phyloP scores from a whole-genome alignment of 2,888 invertebrate genomes.

The Pristionchus mayeri region DNA sequence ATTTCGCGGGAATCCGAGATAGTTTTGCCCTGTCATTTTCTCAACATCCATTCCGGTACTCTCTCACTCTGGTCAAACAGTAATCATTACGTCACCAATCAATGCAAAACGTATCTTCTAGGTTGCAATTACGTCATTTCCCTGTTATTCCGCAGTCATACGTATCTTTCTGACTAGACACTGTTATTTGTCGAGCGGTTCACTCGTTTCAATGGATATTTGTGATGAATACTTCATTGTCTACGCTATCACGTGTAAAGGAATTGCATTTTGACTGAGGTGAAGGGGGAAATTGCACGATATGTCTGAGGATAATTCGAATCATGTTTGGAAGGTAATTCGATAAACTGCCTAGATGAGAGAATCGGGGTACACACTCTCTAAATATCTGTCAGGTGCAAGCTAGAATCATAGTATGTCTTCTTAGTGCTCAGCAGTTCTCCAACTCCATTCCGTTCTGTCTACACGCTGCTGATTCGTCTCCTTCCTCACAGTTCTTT shows the following conservation, averaged over 20 bases:
- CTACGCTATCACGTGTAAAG: not conserved
- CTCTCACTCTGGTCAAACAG: not conserved
- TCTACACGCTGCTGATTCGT: not conserved
- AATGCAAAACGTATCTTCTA: not conserved
- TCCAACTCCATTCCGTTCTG: constrained; percentile 27
- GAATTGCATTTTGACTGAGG: not conserved
- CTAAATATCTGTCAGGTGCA: no score
- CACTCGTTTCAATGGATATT: not conserved
- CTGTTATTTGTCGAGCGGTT: not conserved
- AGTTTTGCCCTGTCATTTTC: not conserved
- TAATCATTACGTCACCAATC: not conserved
- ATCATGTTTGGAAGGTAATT: no score
- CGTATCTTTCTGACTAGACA: not conserved
- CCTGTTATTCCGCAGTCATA: not conserved
- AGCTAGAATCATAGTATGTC: no score
- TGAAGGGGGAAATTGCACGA: not conserved
- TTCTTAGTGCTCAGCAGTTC: constrained; percentile 34
- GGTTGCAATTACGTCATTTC: not conserved
- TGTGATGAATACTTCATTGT: not conserved
- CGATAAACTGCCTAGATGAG: no score
- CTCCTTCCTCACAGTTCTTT: not conserved
- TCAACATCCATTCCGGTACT: not conserved
- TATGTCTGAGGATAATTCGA: not conserved
- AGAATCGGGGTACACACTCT: no score
- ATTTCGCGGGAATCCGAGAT: not conserved